Percentiles rank a stretch among this genome's conserved stretches.
Conservation (phyloP, 2,113 vertebrate species). For the Hiodon tergisus region DNA sequence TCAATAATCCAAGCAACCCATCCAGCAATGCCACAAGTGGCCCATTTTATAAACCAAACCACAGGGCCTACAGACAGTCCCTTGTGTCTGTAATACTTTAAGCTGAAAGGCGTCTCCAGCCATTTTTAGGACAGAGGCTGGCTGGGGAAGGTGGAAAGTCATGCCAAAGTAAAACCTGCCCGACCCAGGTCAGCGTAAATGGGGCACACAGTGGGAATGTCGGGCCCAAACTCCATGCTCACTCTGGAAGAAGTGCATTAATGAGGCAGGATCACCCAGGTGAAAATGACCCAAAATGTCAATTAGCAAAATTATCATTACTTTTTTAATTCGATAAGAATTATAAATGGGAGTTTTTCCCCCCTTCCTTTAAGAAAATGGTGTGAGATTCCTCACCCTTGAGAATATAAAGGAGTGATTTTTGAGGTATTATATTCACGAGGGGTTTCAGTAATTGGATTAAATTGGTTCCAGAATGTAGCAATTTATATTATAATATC, state of each 20-base stretch:
- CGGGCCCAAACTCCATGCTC: background rate
- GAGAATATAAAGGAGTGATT: slow-evolving; percentile 73
- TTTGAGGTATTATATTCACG: slow-evolving; percentile 78
- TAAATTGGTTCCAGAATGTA: slow-evolving; percentile 83
- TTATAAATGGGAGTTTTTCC: slow-evolving; percentile 36
- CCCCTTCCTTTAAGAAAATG: slow-evolving; percentile 44
- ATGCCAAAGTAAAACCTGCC: no score
- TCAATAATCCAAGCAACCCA: no score
- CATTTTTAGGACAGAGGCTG: no score
- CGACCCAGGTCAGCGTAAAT: no score
- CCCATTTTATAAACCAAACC: no score
- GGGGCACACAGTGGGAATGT: no score
- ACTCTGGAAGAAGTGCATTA: background rate
- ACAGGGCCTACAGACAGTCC: no score
- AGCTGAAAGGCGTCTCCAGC: no score
- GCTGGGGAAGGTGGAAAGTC: no score
- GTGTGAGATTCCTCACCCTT: slow-evolving; percentile 68
- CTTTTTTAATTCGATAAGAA: slow-evolving; percentile 56
- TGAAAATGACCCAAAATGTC: slow-evolving; percentile 70
- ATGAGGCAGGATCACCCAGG: slow-evolving; percentile 47
- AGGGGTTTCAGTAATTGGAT: slow-evolving; percentile 79
- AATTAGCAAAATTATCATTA: slow-evolving; percentile 65
- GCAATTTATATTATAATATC: slow-evolving; percentile 82
- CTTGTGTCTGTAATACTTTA: no score
- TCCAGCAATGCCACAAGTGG: no score